These are phyloP conservation scores for Xylocopa sonorina DNA, from an alignment of 1,140 invertebrate species.

Conservation along the genomic window DNA sequence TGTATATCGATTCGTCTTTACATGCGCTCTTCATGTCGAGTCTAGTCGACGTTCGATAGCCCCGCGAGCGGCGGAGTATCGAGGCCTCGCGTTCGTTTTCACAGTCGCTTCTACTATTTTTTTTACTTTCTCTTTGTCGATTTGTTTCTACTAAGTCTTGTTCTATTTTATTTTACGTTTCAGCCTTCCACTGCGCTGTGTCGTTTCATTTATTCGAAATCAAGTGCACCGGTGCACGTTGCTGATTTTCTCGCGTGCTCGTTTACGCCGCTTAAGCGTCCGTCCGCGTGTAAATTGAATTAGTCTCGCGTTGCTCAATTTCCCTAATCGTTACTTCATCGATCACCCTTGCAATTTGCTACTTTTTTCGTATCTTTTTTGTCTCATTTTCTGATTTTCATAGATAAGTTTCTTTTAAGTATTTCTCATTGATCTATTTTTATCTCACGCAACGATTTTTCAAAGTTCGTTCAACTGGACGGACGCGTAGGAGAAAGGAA, in stretches of 20 bases:
- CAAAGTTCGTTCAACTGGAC: slow-evolving; percentile 20
- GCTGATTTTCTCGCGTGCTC: slow-evolving; percentile 21
- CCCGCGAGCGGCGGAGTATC: slow-evolving; percentile 12
- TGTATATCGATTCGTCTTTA: slow-evolving; percentile 35
- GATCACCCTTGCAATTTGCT: too few species aligned
- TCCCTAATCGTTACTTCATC: neutral
- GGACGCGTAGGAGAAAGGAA: too few species aligned
- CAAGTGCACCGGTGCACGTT: slow-evolving; percentile 29
- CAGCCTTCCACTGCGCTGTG: too few species aligned
- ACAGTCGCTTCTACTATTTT: neutral
- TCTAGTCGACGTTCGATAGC: slow-evolving; percentile 36
- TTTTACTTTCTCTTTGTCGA: neutral
- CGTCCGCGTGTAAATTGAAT: slow-evolving; percentile 5
- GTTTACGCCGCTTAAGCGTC: slow-evolving; percentile 12
- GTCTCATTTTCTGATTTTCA: too few species aligned
- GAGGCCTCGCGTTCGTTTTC: slow-evolving; percentile 6
- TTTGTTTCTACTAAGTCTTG: neutral
- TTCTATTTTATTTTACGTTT: neutral
- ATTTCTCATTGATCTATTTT: neutral
- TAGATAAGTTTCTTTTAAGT: too few species aligned
- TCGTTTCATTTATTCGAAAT: neutral
- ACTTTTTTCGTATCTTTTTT: neutral
- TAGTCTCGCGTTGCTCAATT: neutral
- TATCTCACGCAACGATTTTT: neutral
- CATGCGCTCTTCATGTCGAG: slow-evolving; percentile 30